Evolutionary conservation across 2,888 invertebrate genomes (phyloP).

Genomic region (Leptopterna dolabrata): DNA sequence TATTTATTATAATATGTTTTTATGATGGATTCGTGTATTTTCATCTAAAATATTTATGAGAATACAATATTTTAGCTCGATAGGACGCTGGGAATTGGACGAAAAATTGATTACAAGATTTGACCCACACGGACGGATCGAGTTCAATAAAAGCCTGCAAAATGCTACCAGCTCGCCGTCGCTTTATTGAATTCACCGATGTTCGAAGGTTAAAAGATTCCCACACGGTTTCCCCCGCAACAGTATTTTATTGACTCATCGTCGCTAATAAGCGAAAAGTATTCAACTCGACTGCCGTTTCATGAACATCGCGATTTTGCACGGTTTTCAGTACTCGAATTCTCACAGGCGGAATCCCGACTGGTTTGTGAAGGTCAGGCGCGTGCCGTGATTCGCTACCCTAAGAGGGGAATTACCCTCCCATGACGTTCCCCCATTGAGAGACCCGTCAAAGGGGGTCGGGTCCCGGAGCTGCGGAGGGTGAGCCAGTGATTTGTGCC

Average conservation of each 20-base stretch:
- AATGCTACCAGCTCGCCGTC: too few species aligned
- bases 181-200: too few species aligned
- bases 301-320: background rate
- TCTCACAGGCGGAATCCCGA: background rate
- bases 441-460: background rate
- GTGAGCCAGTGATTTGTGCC: conserved; percentile 34
- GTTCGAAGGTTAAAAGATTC: too few species aligned
- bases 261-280: background rate
- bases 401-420: conserved; percentile 24
- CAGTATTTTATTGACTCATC: conserved; percentile 4
- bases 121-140: too few species aligned
- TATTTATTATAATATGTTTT: too few species aligned
- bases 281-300: background rate
- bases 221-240: too few species aligned
- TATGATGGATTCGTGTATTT: too few species aligned
- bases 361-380: conserved; percentile 9
- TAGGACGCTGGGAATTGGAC: too few species aligned
- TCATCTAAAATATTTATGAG: too few species aligned
- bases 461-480: background rate
- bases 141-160: too few species aligned
- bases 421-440: conserved; percentile 28
- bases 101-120: too few species aligned
- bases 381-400: background rate
- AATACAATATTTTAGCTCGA: too few species aligned
- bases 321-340: background rate